Base-by-base conservation (phyloP, 2,797 vertebrate species). In the Hemitrygon akajei region DNA sequence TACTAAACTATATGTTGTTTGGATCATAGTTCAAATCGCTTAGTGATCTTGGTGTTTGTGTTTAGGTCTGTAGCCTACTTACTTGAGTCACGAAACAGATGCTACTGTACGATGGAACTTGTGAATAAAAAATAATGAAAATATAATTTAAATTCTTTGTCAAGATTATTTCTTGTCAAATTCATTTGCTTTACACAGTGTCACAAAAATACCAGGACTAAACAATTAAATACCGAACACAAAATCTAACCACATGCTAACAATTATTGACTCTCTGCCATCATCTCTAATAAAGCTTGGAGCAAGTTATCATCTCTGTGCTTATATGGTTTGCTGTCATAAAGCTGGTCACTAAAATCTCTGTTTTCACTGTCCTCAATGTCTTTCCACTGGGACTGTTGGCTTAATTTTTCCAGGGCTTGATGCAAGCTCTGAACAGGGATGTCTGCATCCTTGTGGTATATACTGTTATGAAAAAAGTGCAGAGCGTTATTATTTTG, bases 261-360 rank as follows among this genome's bases (percentile, higher is more conserved):
- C 76, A 93, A 96, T 95, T 94, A 97, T 96, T 97, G 98, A 94
- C 96, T 96, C 71, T 97, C 95, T 34, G 97, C 97, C 30, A 99
- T 95, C 95, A 99, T 98, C 95, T 98, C 96, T 86, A 99, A 96
- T 94, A 99, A 96, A 0, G 98, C 98, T 95, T 99, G 98, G 94
- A 99, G 96, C 96, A 99, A 96, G 95, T 97, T 96, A 95, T 99
- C 98, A 94, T 99, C 98, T 96, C 98, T 97, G 96, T 99, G 98
- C 95, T 97, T 97, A 95, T 99, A 98, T 0, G 98, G 97, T 96
- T 98, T 99, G 94, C 95, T 95, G 94, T 97, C 97, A 95, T 99
- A 99, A 96, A 99, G 98, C 94, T 96, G 97, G 37, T 99, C 98
- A 6, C 97, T 97, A 89, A 99, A 99, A 96, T 98, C 98, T 93